Evolutionary conservation across 2,888 invertebrate genomes (phyloP), one percentile per base, ranked within the genome.

Genomic region (Mythimna albipuncta): DNA sequence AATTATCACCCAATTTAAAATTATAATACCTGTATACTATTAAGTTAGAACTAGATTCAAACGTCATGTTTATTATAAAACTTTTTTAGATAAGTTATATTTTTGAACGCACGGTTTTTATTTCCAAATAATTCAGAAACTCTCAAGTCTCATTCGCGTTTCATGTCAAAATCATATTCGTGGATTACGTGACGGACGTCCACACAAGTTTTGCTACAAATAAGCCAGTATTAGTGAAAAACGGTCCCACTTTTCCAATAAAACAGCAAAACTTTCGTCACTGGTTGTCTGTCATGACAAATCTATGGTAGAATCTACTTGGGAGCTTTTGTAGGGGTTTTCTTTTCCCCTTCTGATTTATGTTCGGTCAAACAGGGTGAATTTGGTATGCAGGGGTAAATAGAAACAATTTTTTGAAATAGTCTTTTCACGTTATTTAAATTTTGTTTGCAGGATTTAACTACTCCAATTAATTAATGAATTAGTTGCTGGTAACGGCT

Each of bases 201-300:
- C 72, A 61, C 83, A 69, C 80, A 77, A 82, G 71, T 80, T 77
- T 70, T 21, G 59, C 77, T 80, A 79, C 82, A 77, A 76, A 82
- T 68, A 85, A 83, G 59, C 66, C 61, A 67, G 44, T 7, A 54
- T 64, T 59, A 71, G 77, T 87, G 79, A 81, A 87, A 87, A 85
- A 79, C 77, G 79, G 77, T 81, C 72, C 59, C 81, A 88, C 85
- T 87, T 87, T 85, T 81, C 85, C 72, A 87, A 89, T 89, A 89
- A 89, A 90, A 89, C 87, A 86, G 82, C 64, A 9, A 86, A 89
- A 90, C 85, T 90, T 89, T 87, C 85, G 85, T 85, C 81, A 84
- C 86, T 75, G 81, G 79, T 76, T 89, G 88, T 88, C 88, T 89
- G 86, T 90, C 89, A 89, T 88, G 83, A 82, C 81, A 82, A 82